phyloP scores from a whole-genome alignment of 2,113 vertebrate genomes.

The Sciurus niger region DNA sequence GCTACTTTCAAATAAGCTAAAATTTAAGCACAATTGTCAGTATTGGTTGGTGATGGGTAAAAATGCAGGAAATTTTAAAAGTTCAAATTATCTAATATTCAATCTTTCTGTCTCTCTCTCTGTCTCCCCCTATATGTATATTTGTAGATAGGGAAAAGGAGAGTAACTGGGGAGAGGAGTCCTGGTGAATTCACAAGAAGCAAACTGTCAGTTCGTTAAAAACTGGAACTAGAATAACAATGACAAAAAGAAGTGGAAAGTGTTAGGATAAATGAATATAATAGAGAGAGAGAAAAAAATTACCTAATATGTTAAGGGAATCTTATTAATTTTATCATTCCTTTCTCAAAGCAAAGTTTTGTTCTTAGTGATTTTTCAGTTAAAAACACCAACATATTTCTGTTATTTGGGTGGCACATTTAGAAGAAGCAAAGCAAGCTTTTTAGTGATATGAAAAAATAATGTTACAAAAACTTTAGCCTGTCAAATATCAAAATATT shows the following conservation, averaged over 20 bases:
- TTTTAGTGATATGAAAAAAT: not conserved
- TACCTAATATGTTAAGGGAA: not conserved
- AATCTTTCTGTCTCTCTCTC: not conserved
- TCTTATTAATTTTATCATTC: not conserved
- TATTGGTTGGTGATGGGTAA: not conserved
- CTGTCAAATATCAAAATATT: not conserved
- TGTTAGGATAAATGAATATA: not conserved
- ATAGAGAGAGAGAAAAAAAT: not conserved
- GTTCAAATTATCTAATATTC: not conserved
- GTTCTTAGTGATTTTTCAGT: not conserved
- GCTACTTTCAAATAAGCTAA: slow-evolving; percentile 51
- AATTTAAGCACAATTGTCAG: not conserved
- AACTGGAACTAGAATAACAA: not conserved
- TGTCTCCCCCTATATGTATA: not conserved
- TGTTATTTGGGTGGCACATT: not conserved
- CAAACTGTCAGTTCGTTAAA: not conserved
- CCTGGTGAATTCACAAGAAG: not conserved
- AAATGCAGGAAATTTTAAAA: not conserved
- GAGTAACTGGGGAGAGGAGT: not conserved
- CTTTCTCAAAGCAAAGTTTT: not conserved
- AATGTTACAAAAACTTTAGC: not conserved
- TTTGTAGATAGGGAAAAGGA: not conserved
- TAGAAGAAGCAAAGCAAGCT: not conserved
- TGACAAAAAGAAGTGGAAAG: not conserved
- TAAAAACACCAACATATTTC: not conserved